These are phyloP conservation scores for Drosophila affinis DNA, from an alignment of 2,888 invertebrate species.

Conservation along the genomic window DNA sequence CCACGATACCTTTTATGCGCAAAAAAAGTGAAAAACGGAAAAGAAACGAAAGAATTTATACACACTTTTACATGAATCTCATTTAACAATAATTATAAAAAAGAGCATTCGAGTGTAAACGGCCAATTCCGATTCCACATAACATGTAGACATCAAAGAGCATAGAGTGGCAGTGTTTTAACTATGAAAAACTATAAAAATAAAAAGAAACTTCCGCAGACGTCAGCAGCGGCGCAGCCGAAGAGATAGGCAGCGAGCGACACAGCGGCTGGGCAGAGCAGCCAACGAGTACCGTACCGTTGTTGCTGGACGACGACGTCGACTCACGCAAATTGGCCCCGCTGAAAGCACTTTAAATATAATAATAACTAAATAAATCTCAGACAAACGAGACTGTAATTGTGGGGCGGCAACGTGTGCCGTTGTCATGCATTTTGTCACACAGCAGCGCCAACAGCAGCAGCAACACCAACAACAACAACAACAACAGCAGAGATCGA, in stretches of 20 bases:
- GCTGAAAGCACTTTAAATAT: neutral
- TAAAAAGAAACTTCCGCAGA: conserved; percentile 68
- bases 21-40: conserved; percentile 49
- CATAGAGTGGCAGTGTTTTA: conserved; percentile 21
- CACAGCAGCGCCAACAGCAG: conserved; percentile 65
- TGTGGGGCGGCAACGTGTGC: conserved; percentile 43
- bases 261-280: conserved; percentile 1
- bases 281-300: conserved; percentile 33
- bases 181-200: conserved; percentile 62
- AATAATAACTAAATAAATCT: conserved; percentile 9
- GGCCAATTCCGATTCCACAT: neutral
- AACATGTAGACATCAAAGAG: neutral
- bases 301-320: conserved; percentile 8
- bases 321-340: conserved; percentile 8
- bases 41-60: conserved; percentile 53
- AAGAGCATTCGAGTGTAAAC: conserved; percentile 43
- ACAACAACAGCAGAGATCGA: conserved; percentile 47
- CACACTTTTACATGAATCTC: conserved; percentile 65
- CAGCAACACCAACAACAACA: conserved; percentile 47
- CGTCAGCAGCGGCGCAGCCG: conserved; percentile 55
- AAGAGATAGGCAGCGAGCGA: conserved; percentile 25
- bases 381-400: conserved; percentile 13
- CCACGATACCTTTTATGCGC: conserved; percentile 61
- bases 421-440: conserved; percentile 77
- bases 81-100: conserved; percentile 33